phyloP scores from a whole-genome alignment of 2,113 vertebrate species.

The Gobiocypris rarus region DNA sequence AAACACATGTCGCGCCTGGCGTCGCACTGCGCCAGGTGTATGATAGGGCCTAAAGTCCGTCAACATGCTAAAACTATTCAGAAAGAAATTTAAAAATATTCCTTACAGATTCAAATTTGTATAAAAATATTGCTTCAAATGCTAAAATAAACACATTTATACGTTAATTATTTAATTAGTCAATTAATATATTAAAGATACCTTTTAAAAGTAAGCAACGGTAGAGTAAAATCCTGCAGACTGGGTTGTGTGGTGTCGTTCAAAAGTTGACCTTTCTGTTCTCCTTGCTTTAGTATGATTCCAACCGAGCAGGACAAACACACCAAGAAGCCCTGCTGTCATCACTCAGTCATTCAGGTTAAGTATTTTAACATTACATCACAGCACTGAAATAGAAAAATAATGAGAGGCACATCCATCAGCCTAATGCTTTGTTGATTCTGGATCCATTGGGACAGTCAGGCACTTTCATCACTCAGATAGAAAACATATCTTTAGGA shows the following conservation, averaged over 20 bases:
- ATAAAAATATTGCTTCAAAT: too few relatives aligned
- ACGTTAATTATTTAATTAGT: too few relatives aligned
- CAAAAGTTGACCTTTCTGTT: neutral
- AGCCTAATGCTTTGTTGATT: conserved; percentile 37
- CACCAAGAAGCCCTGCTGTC: conserved; percentile 7
- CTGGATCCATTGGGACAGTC: conserved; percentile 2
- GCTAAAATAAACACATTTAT: neutral
- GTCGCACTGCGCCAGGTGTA: too few relatives aligned
- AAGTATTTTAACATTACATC: conserved; percentile 30
- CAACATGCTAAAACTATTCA: too few relatives aligned
- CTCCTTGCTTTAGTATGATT: conserved; percentile 14
- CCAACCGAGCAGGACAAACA: conserved; percentile 10
- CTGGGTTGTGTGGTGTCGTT: neutral
- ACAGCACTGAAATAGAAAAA: conserved; percentile 16
- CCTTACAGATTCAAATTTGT: too few relatives aligned
- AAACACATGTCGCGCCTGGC: too few relatives aligned
- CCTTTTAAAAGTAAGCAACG: neutral
- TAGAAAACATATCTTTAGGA: conserved; percentile 14
- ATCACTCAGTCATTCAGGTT: conserved; percentile 23
- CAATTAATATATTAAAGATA: too few relatives aligned
- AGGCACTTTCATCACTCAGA: conserved; percentile 17
- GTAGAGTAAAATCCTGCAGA: neutral
- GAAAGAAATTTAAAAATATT: too few relatives aligned
- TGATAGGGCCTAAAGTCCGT: too few relatives aligned
- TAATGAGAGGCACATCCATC: conserved; percentile 26